A percentile compares a stretch with the other conserved stretches of the same genome.
phyloP scores from a whole-genome alignment of 2,113 vertebrate genomes.

The Poecilia latipinna region DNA sequence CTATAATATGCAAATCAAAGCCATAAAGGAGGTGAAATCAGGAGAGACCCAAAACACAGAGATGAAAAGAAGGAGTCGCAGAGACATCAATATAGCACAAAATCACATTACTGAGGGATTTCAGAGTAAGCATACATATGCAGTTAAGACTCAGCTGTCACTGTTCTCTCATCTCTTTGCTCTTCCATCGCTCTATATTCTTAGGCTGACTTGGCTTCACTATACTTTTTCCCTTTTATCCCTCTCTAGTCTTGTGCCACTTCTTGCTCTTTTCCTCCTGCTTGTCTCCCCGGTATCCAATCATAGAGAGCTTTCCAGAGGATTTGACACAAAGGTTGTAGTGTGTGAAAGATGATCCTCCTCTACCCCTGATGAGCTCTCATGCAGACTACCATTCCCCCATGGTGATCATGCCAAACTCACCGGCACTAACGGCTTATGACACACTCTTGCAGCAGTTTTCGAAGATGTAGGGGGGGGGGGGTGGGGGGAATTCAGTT shows the following conservation, averaged over 20 bases:
- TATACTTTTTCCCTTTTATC: conserved; percentile 3
- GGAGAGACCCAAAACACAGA: conserved; percentile 63
- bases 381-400: conserved; percentile 41
- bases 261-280: conserved; percentile 1
- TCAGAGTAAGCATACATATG: conserved; percentile 51
- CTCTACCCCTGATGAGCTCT: conserved; percentile 50
- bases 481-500: not conserved
- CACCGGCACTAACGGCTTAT: conserved; percentile 50
- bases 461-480: not conserved
- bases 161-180: conserved; percentile 15
- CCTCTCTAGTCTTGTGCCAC: not conserved
- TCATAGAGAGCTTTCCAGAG: conserved; percentile 44
- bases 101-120: conserved; percentile 64
- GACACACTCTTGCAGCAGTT: conserved; percentile 40
- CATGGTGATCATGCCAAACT: conserved; percentile 41
- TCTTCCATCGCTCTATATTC: conserved; percentile 3
- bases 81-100: conserved; percentile 53
- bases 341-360: conserved; percentile 51
- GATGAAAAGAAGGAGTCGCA: conserved; percentile 57
- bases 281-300: conserved; percentile 34
- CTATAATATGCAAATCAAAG: conserved; percentile 70
- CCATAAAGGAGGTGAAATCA: conserved; percentile 65
- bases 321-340: conserved; percentile 56
- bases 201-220: conserved; percentile 11
- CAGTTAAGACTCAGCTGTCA: conserved; percentile 32